phyloP scores from a whole-genome alignment of 1,140 invertebrate genomes.

The Scaptomyza graminum region DNA sequence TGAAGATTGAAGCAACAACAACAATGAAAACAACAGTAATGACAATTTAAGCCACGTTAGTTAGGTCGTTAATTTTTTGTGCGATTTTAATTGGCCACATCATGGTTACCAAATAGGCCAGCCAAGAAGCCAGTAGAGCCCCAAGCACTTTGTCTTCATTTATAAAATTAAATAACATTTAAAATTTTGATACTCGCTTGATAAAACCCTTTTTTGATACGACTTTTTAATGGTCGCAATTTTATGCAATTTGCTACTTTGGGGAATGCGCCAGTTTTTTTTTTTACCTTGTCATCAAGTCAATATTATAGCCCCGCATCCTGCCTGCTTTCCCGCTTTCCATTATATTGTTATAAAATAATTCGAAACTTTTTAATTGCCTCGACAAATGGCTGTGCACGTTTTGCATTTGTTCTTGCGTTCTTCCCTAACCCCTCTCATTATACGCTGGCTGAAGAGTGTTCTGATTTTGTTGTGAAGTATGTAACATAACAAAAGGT shows the following conservation, averaged over 20 bases:
- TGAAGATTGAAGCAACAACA: conserved; percentile 7
- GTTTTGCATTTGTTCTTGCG: conserved; percentile 49
- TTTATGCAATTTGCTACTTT: conserved; percentile 39
- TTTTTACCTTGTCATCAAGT: conserved; percentile 44
- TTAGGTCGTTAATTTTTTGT: conserved; percentile 63
- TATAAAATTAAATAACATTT: conserved; percentile 47
- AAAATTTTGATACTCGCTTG: conserved; percentile 27
- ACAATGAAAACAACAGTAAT: conserved; percentile 34
- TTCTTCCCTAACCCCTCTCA: conserved; percentile 13
- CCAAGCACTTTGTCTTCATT: conserved; percentile 47
- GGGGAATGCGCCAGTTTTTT: conserved; percentile 16
- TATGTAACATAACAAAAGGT: too few relatives aligned
- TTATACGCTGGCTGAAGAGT: too few relatives aligned
- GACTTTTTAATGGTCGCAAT: background rate
- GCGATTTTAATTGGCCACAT: conserved; percentile 59
- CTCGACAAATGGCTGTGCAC: conserved; percentile 64
- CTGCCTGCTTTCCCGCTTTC: conserved; percentile 8
- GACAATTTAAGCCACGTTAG: conserved; percentile 48
- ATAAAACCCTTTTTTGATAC: conserved; percentile 24
- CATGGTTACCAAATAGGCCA: too few relatives aligned
- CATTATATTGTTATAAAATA: conserved; percentile 68
- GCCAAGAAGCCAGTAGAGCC: conserved; percentile 2
- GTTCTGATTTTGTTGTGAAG: background rate
- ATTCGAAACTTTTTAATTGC: conserved; percentile 79
- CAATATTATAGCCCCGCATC: conserved; percentile 40